These are phyloP conservation scores for Cathartes aura DNA, from an alignment of 2,113 vertebrate genomes.

Conservation along the genomic window DNA sequence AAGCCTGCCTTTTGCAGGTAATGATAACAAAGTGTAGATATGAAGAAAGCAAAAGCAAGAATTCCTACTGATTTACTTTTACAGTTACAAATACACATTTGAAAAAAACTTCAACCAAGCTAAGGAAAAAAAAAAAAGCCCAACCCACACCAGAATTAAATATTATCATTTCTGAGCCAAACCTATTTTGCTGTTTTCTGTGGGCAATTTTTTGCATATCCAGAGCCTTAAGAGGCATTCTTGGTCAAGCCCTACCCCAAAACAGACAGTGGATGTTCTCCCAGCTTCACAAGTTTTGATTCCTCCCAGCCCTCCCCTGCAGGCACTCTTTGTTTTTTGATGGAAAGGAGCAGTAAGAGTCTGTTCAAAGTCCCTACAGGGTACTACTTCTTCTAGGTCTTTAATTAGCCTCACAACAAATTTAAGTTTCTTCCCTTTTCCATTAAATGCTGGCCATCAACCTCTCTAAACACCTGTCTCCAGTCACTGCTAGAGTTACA, in stretches of 20 bases:
- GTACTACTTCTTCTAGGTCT: background rate
- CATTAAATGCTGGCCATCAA: background rate
- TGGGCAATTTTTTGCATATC: background rate
- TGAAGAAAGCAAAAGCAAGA: background rate
- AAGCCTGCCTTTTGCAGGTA: background rate
- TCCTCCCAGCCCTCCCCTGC: background rate
- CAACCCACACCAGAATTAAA: background rate
- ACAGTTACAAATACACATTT: background rate
- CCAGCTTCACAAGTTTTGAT: background rate
- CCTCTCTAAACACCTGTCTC: background rate
- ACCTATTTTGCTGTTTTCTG: background rate
- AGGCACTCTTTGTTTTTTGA: background rate
- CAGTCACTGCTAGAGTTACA: background rate
- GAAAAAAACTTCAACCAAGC: background rate
- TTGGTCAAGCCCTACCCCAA: background rate
- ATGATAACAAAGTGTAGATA: background rate
- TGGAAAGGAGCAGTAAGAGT: background rate
- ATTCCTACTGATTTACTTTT: background rate
- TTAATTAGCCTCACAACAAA: background rate
- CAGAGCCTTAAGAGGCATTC: background rate
- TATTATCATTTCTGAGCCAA: background rate
- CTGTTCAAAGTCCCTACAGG: background rate
- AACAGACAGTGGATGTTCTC: background rate
- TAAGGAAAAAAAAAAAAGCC: background rate
- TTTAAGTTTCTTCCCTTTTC: background rate